Percentiles rank a stretch among this genome's conserved stretches.
Evolutionary conservation across 1,140 invertebrate genomes (phyloP).

Genomic region (Littorina saxatilis): DNA sequence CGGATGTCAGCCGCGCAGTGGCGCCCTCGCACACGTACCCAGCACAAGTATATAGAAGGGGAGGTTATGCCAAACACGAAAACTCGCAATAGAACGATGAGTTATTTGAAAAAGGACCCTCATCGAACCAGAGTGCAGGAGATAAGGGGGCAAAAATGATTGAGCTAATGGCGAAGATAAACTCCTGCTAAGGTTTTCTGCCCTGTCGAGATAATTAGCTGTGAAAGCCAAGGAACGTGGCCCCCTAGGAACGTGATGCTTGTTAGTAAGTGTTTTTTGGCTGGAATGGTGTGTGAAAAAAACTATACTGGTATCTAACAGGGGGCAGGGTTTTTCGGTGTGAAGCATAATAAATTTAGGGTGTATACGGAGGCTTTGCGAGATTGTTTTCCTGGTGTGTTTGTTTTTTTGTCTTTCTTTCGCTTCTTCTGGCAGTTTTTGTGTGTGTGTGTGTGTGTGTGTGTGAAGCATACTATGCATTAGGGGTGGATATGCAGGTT

Average conservation of each 20-base stretch:
- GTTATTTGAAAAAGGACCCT: slow-evolving; percentile 20
- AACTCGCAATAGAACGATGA: background rate
- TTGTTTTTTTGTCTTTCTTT: too few species aligned
- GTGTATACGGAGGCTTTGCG: too few species aligned
- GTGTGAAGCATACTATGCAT: too few species aligned
- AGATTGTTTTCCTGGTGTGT: too few species aligned
- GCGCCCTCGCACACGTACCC: too few species aligned
- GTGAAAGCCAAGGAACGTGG: background rate
- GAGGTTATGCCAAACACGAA: too few species aligned
- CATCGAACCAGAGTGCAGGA: background rate
- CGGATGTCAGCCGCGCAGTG: too few species aligned
- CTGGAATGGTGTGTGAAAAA: background rate
- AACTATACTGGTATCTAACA: background rate
- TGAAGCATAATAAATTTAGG: slow-evolving; percentile 7
- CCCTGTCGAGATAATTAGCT: slow-evolving; percentile 18
- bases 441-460: slow-evolving; percentile 11
- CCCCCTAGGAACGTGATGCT: background rate
- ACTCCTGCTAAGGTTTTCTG: background rate
- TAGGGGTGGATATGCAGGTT: too few species aligned
- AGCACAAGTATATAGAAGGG: too few species aligned
- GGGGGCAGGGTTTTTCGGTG: background rate
- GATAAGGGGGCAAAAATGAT: background rate
- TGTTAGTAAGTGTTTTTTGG: background rate
- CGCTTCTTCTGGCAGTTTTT: too few species aligned
- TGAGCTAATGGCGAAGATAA: slow-evolving; percentile 14